Evolutionary conservation across 2,888 invertebrate genomes (phyloP), one percentile per base, ranked within the genome.

Genomic region (Drosophila neotestacea): DNA sequence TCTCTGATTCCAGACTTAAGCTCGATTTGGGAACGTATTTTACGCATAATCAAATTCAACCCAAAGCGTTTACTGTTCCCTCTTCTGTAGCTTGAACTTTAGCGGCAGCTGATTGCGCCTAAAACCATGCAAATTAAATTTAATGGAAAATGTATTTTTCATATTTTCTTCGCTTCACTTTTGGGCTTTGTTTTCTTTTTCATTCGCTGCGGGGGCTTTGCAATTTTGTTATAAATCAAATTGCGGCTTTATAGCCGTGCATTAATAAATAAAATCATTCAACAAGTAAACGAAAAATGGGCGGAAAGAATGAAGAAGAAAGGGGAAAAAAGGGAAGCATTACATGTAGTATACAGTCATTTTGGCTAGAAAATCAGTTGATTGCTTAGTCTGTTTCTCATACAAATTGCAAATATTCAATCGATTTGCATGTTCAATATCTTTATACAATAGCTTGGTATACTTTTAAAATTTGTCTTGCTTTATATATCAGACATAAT

Each of bases 51-150:
- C 70, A 74, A 80, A 76, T 85, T 78, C 70, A 67, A 56, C 70
- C 74, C 77, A 77, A 66, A 75, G 65, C 69, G 65, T 60, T 73
- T 71, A 66, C 56, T 44, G 52, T 16, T 27, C 16, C 51, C 28
- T 13, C 55, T 6, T 1, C 7, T 7, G 4, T 4, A 28, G 58
- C 56, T 52, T 50, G 51, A 62, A 52, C 47, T 64, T 70, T 27
- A 60, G 59, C 70, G 71, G 73, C 70, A 71, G 77, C 63, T 73
- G 72, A 79, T 81, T 80, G 65, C 60, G 83, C 81, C 88, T 87
- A 81, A 85, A 85, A 81, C 81, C 81, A 87, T 76, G 79, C 71
- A 85, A 85, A 85, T 83, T 77, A 85, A 83, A 83, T 85, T 83
- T 79, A 79, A 85, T 87, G 85, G 73, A 87, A 85, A 85, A 85